phyloP scores from a whole-genome alignment of 2,888 invertebrate genomes.

The Linyphia triangularis region DNA sequence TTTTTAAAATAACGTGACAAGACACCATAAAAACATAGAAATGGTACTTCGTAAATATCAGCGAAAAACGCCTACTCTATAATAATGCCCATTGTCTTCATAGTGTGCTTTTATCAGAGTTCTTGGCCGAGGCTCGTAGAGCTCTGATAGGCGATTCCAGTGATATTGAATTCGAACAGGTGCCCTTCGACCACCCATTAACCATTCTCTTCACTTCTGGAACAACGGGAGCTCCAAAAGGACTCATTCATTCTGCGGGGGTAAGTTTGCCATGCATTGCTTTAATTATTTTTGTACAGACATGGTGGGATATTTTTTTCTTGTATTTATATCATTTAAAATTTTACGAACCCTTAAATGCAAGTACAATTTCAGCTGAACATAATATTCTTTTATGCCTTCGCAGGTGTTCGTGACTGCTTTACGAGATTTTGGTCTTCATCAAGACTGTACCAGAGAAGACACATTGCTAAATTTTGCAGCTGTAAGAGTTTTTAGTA shows the following conservation, averaged over 20 bases:
- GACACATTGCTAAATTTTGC: constrained; percentile 40
- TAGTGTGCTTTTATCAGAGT: constrained; percentile 31
- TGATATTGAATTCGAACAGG: constrained; percentile 77
- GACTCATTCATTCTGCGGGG: constrained; percentile 83
- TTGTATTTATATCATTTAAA: too few relatives aligned
- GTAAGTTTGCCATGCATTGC: constrained; percentile 79
- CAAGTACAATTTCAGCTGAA: background rate
- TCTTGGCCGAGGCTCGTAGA: constrained; percentile 17
- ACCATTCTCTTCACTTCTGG: constrained; percentile 83
- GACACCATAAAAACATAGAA: too few relatives aligned
- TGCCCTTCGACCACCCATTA: constrained; percentile 83
- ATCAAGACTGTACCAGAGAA: constrained; percentile 26
- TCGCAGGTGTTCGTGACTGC: constrained; percentile 32
- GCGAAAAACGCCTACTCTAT: too few relatives aligned
- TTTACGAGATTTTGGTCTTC: constrained; percentile 45
- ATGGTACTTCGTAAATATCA: too few relatives aligned
- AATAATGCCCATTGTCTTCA: too few relatives aligned
- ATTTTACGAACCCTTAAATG: background rate
- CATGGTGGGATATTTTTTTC: background rate
- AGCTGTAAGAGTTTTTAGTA: too few relatives aligned
- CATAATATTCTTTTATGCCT: background rate
- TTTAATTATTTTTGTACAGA: background rate
- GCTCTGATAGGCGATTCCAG: background rate
- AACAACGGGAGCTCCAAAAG: constrained; percentile 83
- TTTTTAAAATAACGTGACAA: too few relatives aligned